phyloP scores from a whole-genome alignment of 2,113 vertebrate genomes.

The Larimichthys crocea region DNA sequence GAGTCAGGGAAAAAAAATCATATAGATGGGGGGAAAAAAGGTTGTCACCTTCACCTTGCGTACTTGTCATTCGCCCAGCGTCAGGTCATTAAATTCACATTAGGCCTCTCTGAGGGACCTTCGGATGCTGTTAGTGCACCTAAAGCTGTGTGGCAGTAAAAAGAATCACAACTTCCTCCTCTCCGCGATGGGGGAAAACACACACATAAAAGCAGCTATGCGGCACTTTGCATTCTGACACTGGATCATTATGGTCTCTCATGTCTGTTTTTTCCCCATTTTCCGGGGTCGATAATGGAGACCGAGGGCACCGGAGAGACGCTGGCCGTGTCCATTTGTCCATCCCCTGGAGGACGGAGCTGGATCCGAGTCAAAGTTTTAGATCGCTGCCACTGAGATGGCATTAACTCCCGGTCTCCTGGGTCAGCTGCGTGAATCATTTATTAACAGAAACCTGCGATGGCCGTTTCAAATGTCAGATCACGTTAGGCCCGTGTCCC shows the following conservation, averaged over 20 bases:
- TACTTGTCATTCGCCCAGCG: conserved; percentile 94
- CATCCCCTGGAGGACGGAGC: conserved; percentile 83
- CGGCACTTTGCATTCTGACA: conserved; percentile 94
- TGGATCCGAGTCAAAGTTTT: conserved; percentile 90
- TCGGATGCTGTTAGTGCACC: conserved; percentile 93
- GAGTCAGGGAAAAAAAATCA: conserved; percentile 81
- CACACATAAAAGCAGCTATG: conserved; percentile 82
- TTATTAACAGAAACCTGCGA: conserved; percentile 79
- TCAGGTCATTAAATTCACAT: conserved; percentile 99
- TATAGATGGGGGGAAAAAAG: conserved; percentile 85
- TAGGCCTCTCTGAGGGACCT: conserved; percentile 92
- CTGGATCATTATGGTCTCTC: conserved; percentile 93
- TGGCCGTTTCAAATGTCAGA: conserved; percentile 73
- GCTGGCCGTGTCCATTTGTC: conserved; percentile 91
- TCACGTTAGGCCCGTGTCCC: conserved; percentile 70
- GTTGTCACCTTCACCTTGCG: conserved; percentile 96
- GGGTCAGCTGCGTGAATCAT: conserved; percentile 78
- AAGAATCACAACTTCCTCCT: conserved; percentile 83
- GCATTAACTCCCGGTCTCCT: conserved; percentile 90
- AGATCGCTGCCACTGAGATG: conserved; percentile 85
- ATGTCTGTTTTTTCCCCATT: conserved; percentile 73
- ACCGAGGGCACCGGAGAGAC: conserved; percentile 84
- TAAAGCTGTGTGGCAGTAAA: conserved; percentile 93
- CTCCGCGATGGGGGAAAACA: conserved; percentile 41
- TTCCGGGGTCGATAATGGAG: conserved; percentile 91